Percentiles rank a stretch among this genome's conserved stretches.
Conservation (phyloP, 2,113 vertebrate species). For the Alligator mississippiensis region DNA sequence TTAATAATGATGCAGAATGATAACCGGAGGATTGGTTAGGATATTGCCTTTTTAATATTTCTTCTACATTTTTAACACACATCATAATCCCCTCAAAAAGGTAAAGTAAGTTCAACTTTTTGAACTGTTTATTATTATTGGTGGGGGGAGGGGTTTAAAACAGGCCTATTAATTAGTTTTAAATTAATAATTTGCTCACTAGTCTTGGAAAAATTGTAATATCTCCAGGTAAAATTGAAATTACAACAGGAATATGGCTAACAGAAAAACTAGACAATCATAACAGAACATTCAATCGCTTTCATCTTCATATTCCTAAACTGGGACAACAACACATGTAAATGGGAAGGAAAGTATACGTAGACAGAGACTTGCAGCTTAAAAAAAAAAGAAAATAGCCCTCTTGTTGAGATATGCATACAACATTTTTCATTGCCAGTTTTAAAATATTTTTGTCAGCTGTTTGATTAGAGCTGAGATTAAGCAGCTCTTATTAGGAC, state of each 20-base stretch:
- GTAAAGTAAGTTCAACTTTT: background rate
- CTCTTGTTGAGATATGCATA: conserved; percentile 28
- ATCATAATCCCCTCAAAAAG: conserved; percentile 11
- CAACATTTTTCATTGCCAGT: conserved; percentile 24
- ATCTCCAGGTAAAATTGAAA: background rate
- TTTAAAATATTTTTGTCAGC: conserved; percentile 39
- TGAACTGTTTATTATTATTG: background rate
- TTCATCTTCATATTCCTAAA: background rate
- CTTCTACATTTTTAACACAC: background rate
- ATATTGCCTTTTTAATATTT: conserved; percentile 16
- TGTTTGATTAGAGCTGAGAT: conserved; percentile 70
- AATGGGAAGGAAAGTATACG: background rate
- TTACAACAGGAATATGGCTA: background rate
- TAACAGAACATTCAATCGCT: background rate
- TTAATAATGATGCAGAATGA: background rate
- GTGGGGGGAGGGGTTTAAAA: background rate
- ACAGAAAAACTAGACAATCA: conserved; percentile 7
- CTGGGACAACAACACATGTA: background rate
- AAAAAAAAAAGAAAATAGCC: no score
- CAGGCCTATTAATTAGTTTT: background rate
- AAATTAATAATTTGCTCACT: background rate
- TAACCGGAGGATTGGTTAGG: conserved; percentile 9
- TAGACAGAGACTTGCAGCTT: background rate
- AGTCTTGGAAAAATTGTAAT: background rate
- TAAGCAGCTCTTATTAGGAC: conserved; percentile 67